Conservation (phyloP, 2,797 vertebrate species). For the Sitta carolinensis region DNA sequence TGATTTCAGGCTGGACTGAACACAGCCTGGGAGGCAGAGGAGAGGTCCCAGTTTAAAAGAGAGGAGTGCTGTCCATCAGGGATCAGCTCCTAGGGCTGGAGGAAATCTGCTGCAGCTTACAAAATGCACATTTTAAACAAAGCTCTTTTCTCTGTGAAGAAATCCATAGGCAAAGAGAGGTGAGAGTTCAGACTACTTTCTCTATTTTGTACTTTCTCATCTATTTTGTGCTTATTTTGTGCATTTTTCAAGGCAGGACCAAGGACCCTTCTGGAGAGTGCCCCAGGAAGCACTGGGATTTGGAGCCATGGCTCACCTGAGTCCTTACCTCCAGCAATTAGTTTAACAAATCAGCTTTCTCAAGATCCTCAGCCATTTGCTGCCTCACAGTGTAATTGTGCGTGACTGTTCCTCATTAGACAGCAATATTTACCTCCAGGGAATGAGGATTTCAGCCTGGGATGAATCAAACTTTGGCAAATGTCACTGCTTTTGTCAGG, state of each 20-base stretch:
- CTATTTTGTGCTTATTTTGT: neutral
- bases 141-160: neutral
- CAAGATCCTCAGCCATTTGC: constrained; percentile 6
- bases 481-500: constrained; percentile 33
- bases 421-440: constrained; percentile 63
- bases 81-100: neutral
- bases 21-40: neutral
- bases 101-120: neutral
- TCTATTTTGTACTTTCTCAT: neutral
- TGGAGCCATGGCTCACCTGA: neutral
- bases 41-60: neutral
- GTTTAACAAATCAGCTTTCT: constrained; percentile 7
- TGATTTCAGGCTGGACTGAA: neutral
- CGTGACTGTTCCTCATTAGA: constrained; percentile 42
- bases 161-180: neutral
- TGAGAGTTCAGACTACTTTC: neutral
- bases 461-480: constrained; percentile 64
- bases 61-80: neutral
- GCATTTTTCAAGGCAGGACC: neutral
- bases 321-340: constrained; percentile 43
- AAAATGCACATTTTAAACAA: neutral
- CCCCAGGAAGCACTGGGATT: neutral
- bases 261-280: neutral
- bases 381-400: neutral
- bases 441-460: constrained; percentile 8